Evolutionary conservation across 2,888 invertebrate species (phyloP), one percentile per base, ranked within the genome.

Genomic region (Tetropium fuscum): DNA sequence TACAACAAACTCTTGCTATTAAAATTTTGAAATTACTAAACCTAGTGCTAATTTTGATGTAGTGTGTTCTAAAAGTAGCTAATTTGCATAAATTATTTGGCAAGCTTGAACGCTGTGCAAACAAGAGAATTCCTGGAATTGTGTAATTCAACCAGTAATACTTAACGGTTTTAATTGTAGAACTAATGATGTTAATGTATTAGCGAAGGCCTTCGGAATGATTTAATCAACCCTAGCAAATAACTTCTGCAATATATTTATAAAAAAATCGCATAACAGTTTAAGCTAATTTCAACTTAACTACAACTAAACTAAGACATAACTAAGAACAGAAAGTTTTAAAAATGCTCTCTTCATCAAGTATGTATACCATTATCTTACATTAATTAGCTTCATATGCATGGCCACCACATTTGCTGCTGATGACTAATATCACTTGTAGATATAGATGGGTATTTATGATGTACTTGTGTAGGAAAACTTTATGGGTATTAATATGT

Each of bases 311-410:
- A 51, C 44, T 58, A 44, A 43, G 40, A 30, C 25, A 49, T 44
- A 38, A 25, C 19, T 38, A 53, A n/a, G 10, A 44, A 44, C n/a
- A 15, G 8, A 5, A 27, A 25, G 18, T 16, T 25, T 27, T 10
- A 56, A 48, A 60, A 63, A 67, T 72, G 77, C 79, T 77, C 79
- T 79, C 77, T 76, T 78, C 78, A 77, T 75, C 75, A 77, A 76
- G 78, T 78, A 79, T 73, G 79, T 78, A 78, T 72, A 58, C 58
- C 54, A 59, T 54, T 34, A 38, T 38, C 40, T 27, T 20, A 8
- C 20, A 49, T 18, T 22, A 54, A 43, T 34, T 48, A 34, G 57
- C 53, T 60, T 60, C 19, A 32, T 53, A 45, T 66, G 58, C 60
- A 59, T 61, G 59, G 38, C 49, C 44, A 8, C 30, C 40, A 47